phyloP scores from a whole-genome alignment of 2,113 vertebrate species.

The Acanthisitta chloris region DNA sequence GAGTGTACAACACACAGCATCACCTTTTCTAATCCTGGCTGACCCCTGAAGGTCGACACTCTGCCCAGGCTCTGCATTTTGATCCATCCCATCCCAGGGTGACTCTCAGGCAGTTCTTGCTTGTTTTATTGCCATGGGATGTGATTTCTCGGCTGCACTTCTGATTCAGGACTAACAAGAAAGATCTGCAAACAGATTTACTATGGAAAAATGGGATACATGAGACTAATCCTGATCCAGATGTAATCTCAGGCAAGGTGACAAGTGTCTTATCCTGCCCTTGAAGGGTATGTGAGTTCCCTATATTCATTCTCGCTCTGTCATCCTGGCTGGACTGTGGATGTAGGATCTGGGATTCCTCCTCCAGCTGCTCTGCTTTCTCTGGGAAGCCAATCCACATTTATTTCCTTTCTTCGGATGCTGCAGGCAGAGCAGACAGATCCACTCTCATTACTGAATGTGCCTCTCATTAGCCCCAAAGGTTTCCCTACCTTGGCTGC shows the following conservation, averaged over 20 bases:
- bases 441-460: rapidly evolving
- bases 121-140: not conserved
- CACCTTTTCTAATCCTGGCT: not conserved
- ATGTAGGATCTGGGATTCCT: not conserved
- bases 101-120: not conserved
- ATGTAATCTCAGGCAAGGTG: not conserved
- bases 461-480: rapidly evolving
- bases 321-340: not conserved
- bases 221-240: not conserved
- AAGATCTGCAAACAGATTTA: not conserved
- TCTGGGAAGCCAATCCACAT: not conserved
- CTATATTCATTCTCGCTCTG: not conserved
- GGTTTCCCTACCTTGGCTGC: not conserved
- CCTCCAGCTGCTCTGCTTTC: not conserved
- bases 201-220: not conserved
- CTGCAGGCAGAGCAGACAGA: not conserved
- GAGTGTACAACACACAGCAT: not conserved
- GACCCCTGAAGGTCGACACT: not conserved
- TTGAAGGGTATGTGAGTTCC: rapidly evolving
- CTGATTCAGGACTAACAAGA: not conserved
- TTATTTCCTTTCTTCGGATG: not conserved
- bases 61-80: not conserved
- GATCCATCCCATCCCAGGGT: not conserved
- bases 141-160: not conserved
- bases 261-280: not conserved